Base-by-base conservation (phyloP, 2,888 invertebrate genomes). In the Neoascia interrupta region DNA sequence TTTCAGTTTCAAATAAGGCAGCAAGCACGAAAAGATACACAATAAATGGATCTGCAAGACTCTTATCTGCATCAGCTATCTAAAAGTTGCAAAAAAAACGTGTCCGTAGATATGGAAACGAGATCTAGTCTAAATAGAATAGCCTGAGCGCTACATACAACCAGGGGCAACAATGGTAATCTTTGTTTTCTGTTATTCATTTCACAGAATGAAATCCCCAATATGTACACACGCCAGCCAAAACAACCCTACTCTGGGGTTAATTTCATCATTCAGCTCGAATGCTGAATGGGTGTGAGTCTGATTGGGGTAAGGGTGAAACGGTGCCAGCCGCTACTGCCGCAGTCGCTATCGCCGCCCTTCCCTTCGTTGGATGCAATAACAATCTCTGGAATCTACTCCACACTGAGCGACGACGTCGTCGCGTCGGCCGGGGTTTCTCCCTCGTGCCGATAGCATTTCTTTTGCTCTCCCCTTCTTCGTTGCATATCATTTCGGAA, bases 151-250 rank as follows among this genome's bases (percentile, higher is more conserved):
- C 10, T 31, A n/a, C n/a, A n/a, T n/a, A n/a, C 18, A 16, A 18
- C 18, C 45, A 19, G 37, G 66, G 23, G 60, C 18, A 41, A 60
- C 76, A 76, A 64, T 70, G 70, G 76, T 64, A 54, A 76, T 66
- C 70, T 47, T 64, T 70, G 76, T 76, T 60, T 70, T 76, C 58
- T 70, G 64, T 60, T 76, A 66, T 76, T 76, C 76, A 70, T 70
- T 76, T 76, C 41, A 64, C 64, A 76, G 70, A 70, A 64, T 66
- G 70, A 70, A 60, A 66, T 5, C 23, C 53, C 53, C 47, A 64
- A 53, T 70, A 41, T 41, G 45, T n/a, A n/a, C 49, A n/a, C 19
- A 1, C 5, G 16, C 21, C 41, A 43, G 26, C 6, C 21, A 11
- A n/a, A 5, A 11, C 34, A 8, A 49, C 47, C n/a, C 49, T 49